Percentiles rank a stretch among this genome's conserved stretches.
Evolutionary conservation across 30 jellyfish, hydroid and myxozoan species (phyloP).

Genomic region (Sanderia malayensis): DNA sequence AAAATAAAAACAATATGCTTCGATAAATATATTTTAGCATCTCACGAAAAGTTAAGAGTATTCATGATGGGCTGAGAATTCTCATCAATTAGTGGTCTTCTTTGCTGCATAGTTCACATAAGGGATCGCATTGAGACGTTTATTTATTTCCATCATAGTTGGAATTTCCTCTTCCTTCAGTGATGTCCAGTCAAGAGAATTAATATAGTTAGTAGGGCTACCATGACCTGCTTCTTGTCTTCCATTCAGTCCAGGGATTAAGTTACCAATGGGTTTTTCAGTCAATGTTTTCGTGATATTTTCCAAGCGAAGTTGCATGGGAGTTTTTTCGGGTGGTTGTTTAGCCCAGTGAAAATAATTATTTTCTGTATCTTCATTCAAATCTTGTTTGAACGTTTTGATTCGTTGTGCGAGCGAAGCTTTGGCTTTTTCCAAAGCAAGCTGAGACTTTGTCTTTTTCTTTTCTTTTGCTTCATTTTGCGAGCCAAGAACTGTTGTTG

Average conservation of each 20-base stretch:
- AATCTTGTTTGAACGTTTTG: not conserved
- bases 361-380: conserved; percentile 13
- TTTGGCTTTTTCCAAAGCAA: conserved; percentile 8
- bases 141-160: conserved; percentile 42
- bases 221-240: conserved; percentile 25
- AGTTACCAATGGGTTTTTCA: not conserved
- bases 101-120: conserved; percentile 34
- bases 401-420: conserved; percentile 5
- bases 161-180: conserved; percentile 15
- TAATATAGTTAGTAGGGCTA: not conserved
- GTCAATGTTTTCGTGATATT: conserved; percentile 12
- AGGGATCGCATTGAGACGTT: conserved; percentile 48
- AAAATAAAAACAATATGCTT: too few species aligned
- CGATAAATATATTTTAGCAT: too few species aligned
- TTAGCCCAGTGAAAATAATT: conserved; percentile 34
- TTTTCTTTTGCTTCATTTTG: not conserved
- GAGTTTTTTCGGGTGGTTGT: conserved; percentile 23
- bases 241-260: conserved; percentile 11
- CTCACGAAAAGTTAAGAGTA: too few species aligned
- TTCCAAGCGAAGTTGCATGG: conserved; percentile 32
- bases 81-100: not conserved
- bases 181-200: conserved; percentile 16
- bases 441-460: conserved; percentile 12
- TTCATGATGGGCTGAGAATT: too few species aligned
- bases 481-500: not conserved